Evolutionary conservation across 2,113 vertebrate species (phyloP), one percentile per base, ranked within the genome.

Genomic region (Seriola quinqueradiata): DNA sequence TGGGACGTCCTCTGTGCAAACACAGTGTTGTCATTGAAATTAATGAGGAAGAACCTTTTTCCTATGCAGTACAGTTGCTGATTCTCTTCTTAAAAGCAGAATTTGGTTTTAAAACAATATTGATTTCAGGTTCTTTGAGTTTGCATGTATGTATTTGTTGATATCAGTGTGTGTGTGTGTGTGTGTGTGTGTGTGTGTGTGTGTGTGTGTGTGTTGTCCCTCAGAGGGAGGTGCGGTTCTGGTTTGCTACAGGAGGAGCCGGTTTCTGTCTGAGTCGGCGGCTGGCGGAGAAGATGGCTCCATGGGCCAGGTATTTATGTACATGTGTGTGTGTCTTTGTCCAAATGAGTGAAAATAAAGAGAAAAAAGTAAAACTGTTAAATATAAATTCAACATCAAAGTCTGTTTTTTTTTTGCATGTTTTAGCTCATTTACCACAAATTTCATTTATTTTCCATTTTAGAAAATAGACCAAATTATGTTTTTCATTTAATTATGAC

Each of bases 161-260:
- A 59, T 48, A 13, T 57, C 28, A 28, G 25, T 63, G 36, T 55
- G 9, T 36, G 17, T 87, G 72, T 58, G 64, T 91, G 64, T 72
- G 55, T 72, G n/a, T 80, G 5, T 77, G 13, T 80, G n/a, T 75
- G 54, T 32, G 40, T 42, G 40, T 81, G 44, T 79, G 25, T 63
- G 36, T 55, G 13, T 80, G n/a, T 75, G 54, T 32, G 40, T 42
- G 40, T 81, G 44, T 79, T 28, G 10, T 36, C 34, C 4, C 9
- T 46, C 87, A 99, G 97, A 97, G 94, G 73, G 94, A 96, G 0
- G 97, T 98, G 36, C 92, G 0, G 55, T 99, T 99, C 94, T 99
- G 97, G 97, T 99, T 99, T 5, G 97, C 97, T 25, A 99, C 97
- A 0, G 97, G 97, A 79, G 98, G 97, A 4, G 97, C 98, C 0